Conservation (phyloP, 2,113 vertebrate genomes). For the Mesembrinibis cayennensis region DNA sequence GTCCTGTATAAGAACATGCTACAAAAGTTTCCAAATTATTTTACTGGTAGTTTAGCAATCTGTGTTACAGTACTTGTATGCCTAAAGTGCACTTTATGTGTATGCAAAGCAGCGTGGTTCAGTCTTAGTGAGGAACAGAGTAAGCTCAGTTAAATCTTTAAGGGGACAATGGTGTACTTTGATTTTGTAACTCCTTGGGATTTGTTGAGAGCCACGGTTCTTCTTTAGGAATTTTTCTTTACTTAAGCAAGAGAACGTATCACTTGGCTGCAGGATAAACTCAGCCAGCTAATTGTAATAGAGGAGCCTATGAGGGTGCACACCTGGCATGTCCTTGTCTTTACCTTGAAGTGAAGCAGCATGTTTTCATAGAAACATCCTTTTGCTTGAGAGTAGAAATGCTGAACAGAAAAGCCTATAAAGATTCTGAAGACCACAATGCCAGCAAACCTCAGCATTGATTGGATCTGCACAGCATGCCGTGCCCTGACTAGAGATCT, state of each 20-base stretch:
- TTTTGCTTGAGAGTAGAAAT: background rate
- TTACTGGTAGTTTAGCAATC: background rate
- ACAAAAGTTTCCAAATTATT: background rate
- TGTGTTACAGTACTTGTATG: background rate
- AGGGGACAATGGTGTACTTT: background rate
- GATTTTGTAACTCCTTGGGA: background rate
- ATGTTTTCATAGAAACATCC: background rate
- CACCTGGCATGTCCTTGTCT: background rate
- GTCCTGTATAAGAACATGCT: background rate
- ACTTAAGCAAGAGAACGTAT: background rate
- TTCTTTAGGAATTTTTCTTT: background rate
- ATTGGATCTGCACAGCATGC: background rate
- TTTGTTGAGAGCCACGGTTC: background rate
- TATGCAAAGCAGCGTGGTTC: fast-evolving
- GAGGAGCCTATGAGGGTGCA: background rate
- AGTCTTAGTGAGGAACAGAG: background rate
- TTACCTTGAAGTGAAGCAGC: background rate
- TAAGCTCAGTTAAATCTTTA: background rate
- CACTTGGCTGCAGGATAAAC: background rate
- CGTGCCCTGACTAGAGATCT: background rate
- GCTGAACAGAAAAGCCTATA: background rate
- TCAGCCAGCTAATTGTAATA: background rate
- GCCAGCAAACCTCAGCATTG: background rate
- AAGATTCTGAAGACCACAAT: background rate
- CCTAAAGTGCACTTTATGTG: background rate